Percentiles rank a stretch among this genome's conserved stretches.
Evolutionary conservation across 2,888 invertebrate genomes (phyloP).

Genomic region (Orthosia cruda): DNA sequence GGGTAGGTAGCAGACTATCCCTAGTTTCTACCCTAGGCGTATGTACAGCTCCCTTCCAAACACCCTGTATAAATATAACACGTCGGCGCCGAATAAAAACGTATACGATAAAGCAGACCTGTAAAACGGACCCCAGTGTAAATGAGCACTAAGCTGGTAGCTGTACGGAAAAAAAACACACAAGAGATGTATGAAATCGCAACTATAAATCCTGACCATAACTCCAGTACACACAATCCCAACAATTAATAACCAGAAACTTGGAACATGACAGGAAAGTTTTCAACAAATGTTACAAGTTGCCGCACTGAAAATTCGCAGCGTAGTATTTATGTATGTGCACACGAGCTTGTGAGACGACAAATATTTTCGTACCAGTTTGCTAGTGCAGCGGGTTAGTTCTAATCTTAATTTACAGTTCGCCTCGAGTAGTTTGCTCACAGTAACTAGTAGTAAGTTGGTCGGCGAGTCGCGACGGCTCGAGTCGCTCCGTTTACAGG

Average conservation of each 20-base stretch:
- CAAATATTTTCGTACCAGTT: conserved; percentile 82
- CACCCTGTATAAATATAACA: no score
- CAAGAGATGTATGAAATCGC: not conserved
- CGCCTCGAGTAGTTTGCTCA: conserved; percentile 74
- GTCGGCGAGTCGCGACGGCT: conserved; percentile 53
- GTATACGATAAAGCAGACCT: no score
- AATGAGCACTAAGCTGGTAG: no score
- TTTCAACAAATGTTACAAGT: conserved; percentile 64
- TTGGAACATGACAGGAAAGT: conserved; percentile 57
- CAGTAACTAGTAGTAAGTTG: conserved; percentile 73
- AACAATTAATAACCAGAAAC: conserved; percentile 61
- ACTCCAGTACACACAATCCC: conserved; percentile 32
- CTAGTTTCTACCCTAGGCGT: no score
- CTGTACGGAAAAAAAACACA: not conserved
- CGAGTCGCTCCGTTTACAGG: conserved; percentile 58
- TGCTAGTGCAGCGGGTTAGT: conserved; percentile 75
- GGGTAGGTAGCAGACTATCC: no score
- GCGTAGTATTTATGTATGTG: conserved; percentile 57
- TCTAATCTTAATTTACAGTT: conserved; percentile 86
- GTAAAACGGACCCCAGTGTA: no score
- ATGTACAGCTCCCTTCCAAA: no score
- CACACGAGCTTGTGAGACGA: conserved; percentile 69
- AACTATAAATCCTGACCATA: conserved; percentile 13
- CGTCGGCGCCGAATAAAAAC: no score
- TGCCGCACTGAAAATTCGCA: conserved; percentile 57